A percentile compares a stretch with the other conserved stretches of the same genome.
These are phyloP conservation scores for Cyanistes caeruleus DNA, from an alignment of 2,113 vertebrate species.

Conservation along the genomic window DNA sequence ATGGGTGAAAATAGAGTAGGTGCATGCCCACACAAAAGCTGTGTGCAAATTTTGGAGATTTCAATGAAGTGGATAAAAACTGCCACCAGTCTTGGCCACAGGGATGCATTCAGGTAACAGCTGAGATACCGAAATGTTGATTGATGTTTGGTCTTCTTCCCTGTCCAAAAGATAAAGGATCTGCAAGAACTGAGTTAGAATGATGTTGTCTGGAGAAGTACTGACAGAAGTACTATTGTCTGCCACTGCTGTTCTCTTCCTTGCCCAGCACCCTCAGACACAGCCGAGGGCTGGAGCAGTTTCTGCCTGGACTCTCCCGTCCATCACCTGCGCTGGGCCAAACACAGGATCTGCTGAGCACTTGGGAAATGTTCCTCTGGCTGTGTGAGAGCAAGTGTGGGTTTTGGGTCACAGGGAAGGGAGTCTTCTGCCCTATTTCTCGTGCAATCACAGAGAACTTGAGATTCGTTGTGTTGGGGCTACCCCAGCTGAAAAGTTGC, in stretches of 20 bases:
- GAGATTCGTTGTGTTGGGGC: background rate
- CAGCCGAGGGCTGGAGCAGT: background rate
- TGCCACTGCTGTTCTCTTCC: background rate
- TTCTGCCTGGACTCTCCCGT: background rate
- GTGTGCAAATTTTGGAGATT: background rate
- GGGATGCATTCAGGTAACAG: background rate
- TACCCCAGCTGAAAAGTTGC: background rate
- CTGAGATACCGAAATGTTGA: background rate
- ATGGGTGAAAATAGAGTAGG: background rate
- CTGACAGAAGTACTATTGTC: background rate
- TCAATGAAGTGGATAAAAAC: background rate
- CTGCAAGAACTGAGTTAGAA: background rate
- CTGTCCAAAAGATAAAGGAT: background rate
- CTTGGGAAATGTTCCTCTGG: background rate
- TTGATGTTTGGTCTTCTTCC: background rate
- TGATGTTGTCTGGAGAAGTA: background rate
- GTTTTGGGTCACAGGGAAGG: background rate
- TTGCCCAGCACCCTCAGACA: background rate
- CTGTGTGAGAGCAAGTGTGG: background rate
- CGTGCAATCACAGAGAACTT: background rate
- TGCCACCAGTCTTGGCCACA: background rate
- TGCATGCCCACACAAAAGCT: background rate
- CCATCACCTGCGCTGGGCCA: background rate
- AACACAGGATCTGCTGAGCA: background rate
- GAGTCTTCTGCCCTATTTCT: background rate